Conservation (phyloP, 2,797 vertebrate species). For the Enteromius radiatus region DNA sequence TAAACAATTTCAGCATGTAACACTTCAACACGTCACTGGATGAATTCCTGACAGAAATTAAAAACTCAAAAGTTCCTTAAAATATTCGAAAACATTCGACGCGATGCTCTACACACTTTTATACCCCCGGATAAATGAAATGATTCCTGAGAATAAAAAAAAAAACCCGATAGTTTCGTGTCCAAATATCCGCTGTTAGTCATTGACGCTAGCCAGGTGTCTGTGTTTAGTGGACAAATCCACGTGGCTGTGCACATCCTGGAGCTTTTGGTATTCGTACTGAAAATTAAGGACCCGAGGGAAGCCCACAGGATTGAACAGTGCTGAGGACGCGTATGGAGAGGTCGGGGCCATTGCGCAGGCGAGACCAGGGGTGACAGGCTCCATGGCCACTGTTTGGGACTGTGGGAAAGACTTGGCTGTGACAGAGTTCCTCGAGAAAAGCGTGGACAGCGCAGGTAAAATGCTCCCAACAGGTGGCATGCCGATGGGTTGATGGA, state of each 20-base stretch:
- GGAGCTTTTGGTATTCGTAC: conserved; percentile 77
- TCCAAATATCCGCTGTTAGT: conserved; percentile 30
- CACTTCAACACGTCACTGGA: conserved; percentile 14
- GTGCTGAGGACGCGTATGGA: conserved; percentile 68
- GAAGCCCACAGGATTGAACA: conserved; percentile 73
- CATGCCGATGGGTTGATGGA: conserved; percentile 70
- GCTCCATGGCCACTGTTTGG: conserved; percentile 67
- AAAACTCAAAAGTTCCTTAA: neutral
- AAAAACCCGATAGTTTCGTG: neutral
- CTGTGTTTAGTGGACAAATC: conserved; percentile 65
- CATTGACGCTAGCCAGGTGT: conserved; percentile 59
- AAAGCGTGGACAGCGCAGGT: conserved; percentile 79
- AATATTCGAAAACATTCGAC: conserved; percentile 3
- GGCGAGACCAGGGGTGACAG: conserved; percentile 67
- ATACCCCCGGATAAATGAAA: conserved; percentile 45
- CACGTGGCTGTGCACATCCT: conserved; percentile 65
- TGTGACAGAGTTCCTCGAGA: conserved; percentile 74
- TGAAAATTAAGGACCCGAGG: conserved; percentile 76
- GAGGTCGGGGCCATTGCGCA: conserved; percentile 63
- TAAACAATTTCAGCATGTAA: conserved; percentile 28
- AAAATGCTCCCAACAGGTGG: conserved; percentile 79
- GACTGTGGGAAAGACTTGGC: conserved; percentile 76
- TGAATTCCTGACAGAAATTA: neutral
- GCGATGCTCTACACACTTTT: conserved; percentile 6
- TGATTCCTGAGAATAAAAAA: conserved; percentile 47